Evolutionary conservation across 2,113 vertebrate species (phyloP).

Genomic region (Nyctibius bracteatus): DNA sequence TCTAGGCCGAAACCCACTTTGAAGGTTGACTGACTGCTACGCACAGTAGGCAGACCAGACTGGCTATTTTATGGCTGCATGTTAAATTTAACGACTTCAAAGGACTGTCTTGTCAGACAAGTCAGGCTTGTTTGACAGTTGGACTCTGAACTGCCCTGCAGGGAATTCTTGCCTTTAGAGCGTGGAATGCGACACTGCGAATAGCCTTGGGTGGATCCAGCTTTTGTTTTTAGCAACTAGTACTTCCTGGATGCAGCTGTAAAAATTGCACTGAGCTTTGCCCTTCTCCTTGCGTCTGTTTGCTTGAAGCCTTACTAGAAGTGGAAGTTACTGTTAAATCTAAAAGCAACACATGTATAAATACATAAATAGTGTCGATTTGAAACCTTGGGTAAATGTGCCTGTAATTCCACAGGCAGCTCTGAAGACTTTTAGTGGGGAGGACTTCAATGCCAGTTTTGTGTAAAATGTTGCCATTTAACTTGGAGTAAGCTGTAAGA

Average conservation of each 20-base stretch:
- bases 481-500: neutral
- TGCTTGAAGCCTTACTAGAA: neutral
- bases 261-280: slow-evolving; percentile 29
- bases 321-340: neutral
- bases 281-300: neutral
- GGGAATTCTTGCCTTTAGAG: slow-evolving; percentile 28
- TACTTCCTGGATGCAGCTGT: slow-evolving; percentile 6
- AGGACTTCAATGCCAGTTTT: neutral
- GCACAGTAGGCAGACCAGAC: neutral
- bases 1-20: neutral
- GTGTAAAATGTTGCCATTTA: neutral
- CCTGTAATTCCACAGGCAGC: neutral
- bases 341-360: neutral
- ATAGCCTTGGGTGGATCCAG: slow-evolving; percentile 39
- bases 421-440: neutral
- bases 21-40: neutral
- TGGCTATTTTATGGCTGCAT: neutral
- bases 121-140: neutral
- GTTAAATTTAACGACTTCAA: slow-evolving; percentile 19
- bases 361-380: neutral
- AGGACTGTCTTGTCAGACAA: slow-evolving; percentile 18
- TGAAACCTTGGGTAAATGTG: neutral
- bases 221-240: slow-evolving; percentile 46
- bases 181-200: slow-evolving; percentile 40
- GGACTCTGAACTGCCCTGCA: slow-evolving; percentile 36